A percentile compares a stretch with the other conserved stretches of the same genome.
phyloP scores from a whole-genome alignment of 2,113 vertebrate species.

The Semicossyphus pulcher region DNA sequence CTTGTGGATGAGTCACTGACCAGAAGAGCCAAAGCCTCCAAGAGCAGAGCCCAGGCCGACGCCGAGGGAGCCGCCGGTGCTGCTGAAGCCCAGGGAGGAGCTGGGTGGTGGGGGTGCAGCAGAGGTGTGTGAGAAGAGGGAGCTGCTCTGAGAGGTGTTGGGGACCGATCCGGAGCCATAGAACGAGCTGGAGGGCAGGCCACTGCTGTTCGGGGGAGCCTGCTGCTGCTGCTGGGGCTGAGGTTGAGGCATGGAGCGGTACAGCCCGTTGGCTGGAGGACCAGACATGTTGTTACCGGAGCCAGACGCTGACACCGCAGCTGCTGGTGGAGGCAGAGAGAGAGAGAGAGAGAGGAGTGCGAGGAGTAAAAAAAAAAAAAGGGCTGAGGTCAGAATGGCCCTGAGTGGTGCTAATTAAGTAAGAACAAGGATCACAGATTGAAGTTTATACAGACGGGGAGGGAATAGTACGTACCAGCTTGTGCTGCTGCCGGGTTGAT shows the following conservation, averaged over 20 bases:
- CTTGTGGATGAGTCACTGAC: conserved; percentile 78
- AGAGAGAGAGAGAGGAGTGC: background rate
- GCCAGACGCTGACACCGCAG: conserved; percentile 92
- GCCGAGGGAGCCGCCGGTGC: conserved; percentile 89
- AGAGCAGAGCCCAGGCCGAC: conserved; percentile 94
- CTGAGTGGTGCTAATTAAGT: no score
- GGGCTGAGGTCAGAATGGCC: background rate
- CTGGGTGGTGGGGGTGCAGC: conserved; percentile 88
- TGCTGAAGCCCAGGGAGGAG: conserved; percentile 94
- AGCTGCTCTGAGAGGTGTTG: conserved; percentile 94
- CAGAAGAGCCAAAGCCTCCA: conserved; percentile 94
- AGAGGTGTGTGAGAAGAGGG: conserved; percentile 94
- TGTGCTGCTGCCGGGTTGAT: conserved; percentile 96
- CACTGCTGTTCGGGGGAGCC: conserved; percentile 88
- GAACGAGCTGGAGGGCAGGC: conserved; percentile 93
- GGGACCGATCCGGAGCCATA: conserved; percentile 92
- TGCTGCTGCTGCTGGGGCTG: conserved; percentile 88
- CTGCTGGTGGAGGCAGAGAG: conserved; percentile 71
- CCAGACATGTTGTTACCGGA: conserved; percentile 92
- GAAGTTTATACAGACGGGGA: background rate
- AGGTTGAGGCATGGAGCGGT: conserved; percentile 91
- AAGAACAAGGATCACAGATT: conserved; percentile 2
- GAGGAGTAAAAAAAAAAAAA: background rate
- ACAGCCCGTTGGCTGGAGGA: conserved; percentile 92
- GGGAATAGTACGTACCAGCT: conserved; percentile 86